Base-by-base conservation (phyloP, 2,888 invertebrate species). In the Drosophila barbarae region DNA sequence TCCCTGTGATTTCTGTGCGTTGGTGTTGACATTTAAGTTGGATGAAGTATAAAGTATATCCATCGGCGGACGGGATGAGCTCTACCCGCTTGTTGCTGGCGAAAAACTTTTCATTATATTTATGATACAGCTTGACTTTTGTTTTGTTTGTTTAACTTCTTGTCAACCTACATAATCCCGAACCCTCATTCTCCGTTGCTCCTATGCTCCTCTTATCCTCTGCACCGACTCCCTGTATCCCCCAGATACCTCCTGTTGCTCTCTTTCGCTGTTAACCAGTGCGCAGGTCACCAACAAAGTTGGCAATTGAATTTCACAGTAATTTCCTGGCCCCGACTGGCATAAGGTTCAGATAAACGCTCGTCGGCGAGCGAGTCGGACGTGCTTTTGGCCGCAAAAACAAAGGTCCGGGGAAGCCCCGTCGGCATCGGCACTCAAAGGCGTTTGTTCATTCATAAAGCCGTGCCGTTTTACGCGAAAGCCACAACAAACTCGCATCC, bases 271-370 rank as follows among this genome's bases (percentile, higher is more conserved):
- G 54, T 61, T 44, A 53, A 21, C 46, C 8, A 55, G 28, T 52
- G 77, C 82, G 78, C 79, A 68, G 53, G 79, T 79, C 79, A 47
- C 58, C 65, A 65, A 71, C 55, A 53, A 49, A 49, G 56, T 65
- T 69, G 54, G 57, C 76, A 78, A 78, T 81, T 75, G 72, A 76
- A 75, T 77, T 82, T 73, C 74, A 60, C 66, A 75, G 83, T 65
- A 77, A 71, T 72, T 74, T 77, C 59, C 76, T 73, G 69, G 70
- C 74, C 69, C 61, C 75, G 75, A 39, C 42, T 66, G 60, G 69
- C 77, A 80, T 79, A 77, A 68, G 72, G 61, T 79, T 82, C 83
- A 79, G 79, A 79, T 79, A 82, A 82, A 67, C 77, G 67, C 71
- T 55, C 64, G 76, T 74, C 83, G 80, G 75, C 79, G 64, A 53